Percentiles rank a stretch among this genome's conserved stretches.
Conservation (phyloP, 2,113 vertebrate genomes). For the Aythya baeri region DNA sequence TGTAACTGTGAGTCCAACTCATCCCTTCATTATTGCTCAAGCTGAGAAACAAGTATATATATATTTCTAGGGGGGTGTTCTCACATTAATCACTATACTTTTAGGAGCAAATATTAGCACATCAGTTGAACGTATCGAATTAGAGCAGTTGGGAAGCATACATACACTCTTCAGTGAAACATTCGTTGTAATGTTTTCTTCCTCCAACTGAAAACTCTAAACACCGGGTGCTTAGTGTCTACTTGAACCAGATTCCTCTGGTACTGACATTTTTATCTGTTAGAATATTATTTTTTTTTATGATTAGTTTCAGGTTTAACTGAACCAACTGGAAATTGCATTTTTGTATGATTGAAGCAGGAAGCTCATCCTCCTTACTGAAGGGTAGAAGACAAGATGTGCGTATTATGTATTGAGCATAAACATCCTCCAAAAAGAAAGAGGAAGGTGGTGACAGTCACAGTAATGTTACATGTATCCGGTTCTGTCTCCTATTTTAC, state of each 20-base stretch:
- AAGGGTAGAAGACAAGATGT: not conserved
- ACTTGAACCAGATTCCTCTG: not conserved
- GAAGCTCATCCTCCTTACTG: not conserved
- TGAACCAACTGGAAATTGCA: not conserved
- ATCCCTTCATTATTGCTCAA: not conserved
- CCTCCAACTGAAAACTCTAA: not conserved
- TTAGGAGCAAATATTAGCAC: not conserved
- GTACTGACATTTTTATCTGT: not conserved
- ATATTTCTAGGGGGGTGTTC: not conserved
- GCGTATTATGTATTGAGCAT: not conserved
- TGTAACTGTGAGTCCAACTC: not conserved
- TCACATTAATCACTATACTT: not conserved
- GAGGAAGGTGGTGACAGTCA: not conserved
- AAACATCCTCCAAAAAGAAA: not conserved
- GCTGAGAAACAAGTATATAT: not conserved
- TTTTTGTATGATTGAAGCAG: not conserved
- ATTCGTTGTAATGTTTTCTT: not conserved
- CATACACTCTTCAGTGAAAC: not conserved
- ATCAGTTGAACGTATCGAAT: not conserved
- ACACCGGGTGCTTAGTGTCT: not conserved
- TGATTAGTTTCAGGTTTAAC: not conserved
- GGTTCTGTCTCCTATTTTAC: not conserved
- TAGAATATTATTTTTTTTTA: not conserved
- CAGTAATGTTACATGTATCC: not conserved
- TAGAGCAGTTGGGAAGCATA: not conserved